Conservation (phyloP, 2,113 vertebrate species). For the Caranx ignobilis region DNA sequence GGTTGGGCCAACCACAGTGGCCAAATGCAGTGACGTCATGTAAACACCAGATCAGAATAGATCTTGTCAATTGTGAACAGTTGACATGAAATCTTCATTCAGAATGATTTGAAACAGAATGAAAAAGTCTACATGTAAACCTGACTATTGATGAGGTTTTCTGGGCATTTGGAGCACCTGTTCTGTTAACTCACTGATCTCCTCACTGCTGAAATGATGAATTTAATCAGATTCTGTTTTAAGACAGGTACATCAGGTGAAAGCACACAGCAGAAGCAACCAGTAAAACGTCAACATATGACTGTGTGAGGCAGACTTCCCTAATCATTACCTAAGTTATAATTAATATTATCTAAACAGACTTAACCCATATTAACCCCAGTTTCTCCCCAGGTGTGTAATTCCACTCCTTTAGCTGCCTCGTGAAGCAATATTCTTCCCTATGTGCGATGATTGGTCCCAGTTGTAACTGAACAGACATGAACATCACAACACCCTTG, state of each 20-base stretch:
- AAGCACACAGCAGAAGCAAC: slow-evolving; percentile 3
- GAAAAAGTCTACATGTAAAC: too few species aligned
- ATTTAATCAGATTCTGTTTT: slow-evolving; percentile 37
- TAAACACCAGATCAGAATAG: too few species aligned
- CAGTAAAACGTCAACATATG: background rate
- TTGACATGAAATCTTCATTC: too few species aligned
- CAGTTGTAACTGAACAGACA: background rate
- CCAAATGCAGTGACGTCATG: too few species aligned
- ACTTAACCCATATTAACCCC: background rate
- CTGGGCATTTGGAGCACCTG: slow-evolving; percentile 46
- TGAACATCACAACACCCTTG: background rate
- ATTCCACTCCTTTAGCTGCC: background rate
- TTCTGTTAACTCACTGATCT: slow-evolving; percentile 49
- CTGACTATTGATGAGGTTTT: slow-evolving; percentile 41
- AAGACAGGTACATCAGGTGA: slow-evolving; percentile 30
- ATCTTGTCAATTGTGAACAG: too few species aligned
- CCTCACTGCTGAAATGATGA: slow-evolving; percentile 44
- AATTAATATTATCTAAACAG: slow-evolving; percentile 3
- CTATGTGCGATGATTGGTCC: background rate
- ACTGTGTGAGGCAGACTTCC: background rate
- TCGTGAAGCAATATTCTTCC: background rate
- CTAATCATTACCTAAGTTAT: background rate
- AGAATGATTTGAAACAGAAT: too few species aligned
- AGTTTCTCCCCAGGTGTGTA: background rate
- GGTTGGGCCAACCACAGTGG: too few species aligned